Percentiles rank a stretch among this genome's conserved stretches.
These are phyloP conservation scores for Myotis planiceps DNA, from an alignment of 2,797 vertebrate genomes.

Conservation along the genomic window DNA sequence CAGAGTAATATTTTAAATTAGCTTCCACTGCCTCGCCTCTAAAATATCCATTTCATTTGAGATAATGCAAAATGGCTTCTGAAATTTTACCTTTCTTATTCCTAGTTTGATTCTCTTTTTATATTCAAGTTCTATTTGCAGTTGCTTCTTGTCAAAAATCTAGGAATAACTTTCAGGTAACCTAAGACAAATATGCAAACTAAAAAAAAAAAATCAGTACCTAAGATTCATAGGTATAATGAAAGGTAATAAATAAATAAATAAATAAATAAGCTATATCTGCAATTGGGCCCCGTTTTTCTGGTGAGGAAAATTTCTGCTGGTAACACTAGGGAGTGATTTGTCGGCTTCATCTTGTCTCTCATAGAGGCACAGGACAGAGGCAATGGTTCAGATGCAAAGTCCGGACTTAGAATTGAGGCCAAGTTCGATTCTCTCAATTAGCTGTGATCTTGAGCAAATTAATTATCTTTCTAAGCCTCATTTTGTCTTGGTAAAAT, in stretches of 20 bases:
- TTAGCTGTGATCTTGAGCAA: not conserved
- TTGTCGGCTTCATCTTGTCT: not conserved
- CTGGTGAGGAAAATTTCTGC: not conserved
- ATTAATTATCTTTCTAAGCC: not conserved
- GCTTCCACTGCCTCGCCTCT: not conserved
- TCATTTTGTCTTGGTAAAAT: constrained; percentile 31
- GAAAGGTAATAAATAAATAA: not conserved
- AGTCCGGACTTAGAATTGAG: not conserved
- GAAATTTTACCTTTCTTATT: not conserved
- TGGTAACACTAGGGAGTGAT: not conserved
- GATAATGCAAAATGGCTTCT: constrained; percentile 15
- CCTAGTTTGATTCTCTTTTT: not conserved
- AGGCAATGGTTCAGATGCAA: not conserved
- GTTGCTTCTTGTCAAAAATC: not conserved
- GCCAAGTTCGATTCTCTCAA: not conserved
- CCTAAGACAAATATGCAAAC: not conserved
- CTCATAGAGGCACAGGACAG: not conserved
- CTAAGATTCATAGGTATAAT: not conserved
- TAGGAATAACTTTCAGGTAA: not conserved
- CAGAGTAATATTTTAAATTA: constrained; percentile 31
- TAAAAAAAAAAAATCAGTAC: not conserved
- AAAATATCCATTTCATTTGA: constrained; percentile 34
- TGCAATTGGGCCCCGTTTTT: not conserved
- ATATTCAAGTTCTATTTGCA: not conserved
- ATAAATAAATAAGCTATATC: not conserved